Conservation (phyloP, 2,113 vertebrate species). For the Bos indicus region DNA sequence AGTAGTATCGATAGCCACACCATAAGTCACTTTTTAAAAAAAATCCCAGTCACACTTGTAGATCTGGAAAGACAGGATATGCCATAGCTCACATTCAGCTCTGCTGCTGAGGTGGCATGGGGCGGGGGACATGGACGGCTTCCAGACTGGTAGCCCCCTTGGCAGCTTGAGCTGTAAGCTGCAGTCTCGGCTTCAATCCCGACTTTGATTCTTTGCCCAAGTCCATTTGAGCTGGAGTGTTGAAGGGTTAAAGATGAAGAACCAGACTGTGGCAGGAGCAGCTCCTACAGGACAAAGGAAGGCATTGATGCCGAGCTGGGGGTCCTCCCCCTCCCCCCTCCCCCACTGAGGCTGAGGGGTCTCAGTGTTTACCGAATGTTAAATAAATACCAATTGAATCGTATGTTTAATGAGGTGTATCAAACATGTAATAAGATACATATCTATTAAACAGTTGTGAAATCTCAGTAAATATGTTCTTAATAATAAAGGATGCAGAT, state of each 20-base stretch:
- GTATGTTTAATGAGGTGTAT: slow-evolving; percentile 75
- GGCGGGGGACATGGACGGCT: background rate
- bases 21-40: background rate
- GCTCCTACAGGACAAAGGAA: slow-evolving; percentile 20
- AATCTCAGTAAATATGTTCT: slow-evolving; percentile 74
- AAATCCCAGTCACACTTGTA: background rate
- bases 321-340: background rate
- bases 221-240: background rate
- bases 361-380: slow-evolving; percentile 71
- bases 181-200: background rate
- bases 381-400: slow-evolving; percentile 72
- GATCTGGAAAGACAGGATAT: background rate
- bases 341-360: slow-evolving; percentile 29
- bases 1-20: background rate
- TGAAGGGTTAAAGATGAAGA: slow-evolving; percentile 53
- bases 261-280: background rate
- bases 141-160: background rate
- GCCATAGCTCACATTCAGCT: background rate
- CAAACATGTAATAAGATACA: slow-evolving; percentile 76
- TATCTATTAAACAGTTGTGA: slow-evolving; percentile 78
- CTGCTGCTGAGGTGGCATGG: background rate
- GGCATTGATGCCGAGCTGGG: background rate
- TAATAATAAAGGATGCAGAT: slow-evolving; percentile 75
- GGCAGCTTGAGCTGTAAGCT: background rate
- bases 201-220: slow-evolving; percentile 40